phyloP scores from a whole-genome alignment of 2,888 invertebrate species.

The Iselma pallidipennis region DNA sequence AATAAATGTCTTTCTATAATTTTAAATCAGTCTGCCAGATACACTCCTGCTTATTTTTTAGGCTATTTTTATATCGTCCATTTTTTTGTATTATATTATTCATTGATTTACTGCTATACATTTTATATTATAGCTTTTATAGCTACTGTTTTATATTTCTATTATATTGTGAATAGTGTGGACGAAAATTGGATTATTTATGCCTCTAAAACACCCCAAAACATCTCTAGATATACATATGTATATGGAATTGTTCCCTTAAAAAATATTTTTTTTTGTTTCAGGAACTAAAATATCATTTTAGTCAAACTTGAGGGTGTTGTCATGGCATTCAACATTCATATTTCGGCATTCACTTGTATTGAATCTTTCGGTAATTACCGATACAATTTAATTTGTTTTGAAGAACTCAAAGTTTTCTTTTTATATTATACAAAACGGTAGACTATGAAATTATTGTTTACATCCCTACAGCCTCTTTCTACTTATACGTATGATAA shows the following conservation, averaged over 20 bases:
- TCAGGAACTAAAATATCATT: slow-evolving; percentile 3
- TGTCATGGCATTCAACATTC: not conserved
- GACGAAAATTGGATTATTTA: slow-evolving; percentile 13
- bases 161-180: slow-evolving; percentile 4
- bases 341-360: not conserved
- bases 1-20: slow-evolving; percentile 42
- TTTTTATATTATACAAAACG: slow-evolving; percentile 6
- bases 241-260: slow-evolving; percentile 2
- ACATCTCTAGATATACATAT: not conserved
- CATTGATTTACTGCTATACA: slow-evolving; percentile 12
- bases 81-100: slow-evolving; percentile 13
- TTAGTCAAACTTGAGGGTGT: slow-evolving; percentile 12
- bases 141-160: slow-evolving; percentile 9
- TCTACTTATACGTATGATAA: slow-evolving; percentile 3
- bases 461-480: slow-evolving; percentile 21
- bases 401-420: not conserved
- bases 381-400: slow-evolving; percentile 8
- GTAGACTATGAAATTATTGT: slow-evolving; percentile 16
- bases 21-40: slow-evolving; percentile 44
- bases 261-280: not conserved
- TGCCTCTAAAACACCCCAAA: slow-evolving; percentile 6
- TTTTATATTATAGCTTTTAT: slow-evolving; percentile 12
- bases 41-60: slow-evolving; percentile 31
- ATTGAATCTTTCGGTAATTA: not conserved
- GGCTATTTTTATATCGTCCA: slow-evolving; percentile 10